These are phyloP conservation scores for Tokudaia tokunoshimensis DNA, from an alignment of 2,797 vertebrate species.

Conservation along the genomic window DNA sequence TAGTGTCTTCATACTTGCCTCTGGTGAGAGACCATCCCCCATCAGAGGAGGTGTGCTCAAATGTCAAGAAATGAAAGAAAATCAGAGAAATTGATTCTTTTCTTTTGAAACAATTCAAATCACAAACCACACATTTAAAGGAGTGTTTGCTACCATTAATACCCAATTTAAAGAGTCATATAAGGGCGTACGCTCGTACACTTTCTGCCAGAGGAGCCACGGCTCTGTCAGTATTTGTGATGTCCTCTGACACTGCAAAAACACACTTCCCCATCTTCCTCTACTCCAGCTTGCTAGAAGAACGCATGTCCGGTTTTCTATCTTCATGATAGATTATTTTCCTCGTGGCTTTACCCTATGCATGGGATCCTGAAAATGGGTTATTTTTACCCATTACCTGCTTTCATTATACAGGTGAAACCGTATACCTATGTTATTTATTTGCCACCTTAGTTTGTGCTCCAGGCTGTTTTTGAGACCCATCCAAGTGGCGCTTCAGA, in stretches of 20 bases:
- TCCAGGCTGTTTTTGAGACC: background rate
- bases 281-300: background rate
- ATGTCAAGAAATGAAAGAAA: slow-evolving; percentile 20
- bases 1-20: background rate
- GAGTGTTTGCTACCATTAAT: background rate
- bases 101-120: background rate
- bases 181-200: background rate
- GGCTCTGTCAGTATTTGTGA: background rate
- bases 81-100: background rate
- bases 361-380: background rate
- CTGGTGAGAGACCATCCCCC: background rate
- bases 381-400: background rate
- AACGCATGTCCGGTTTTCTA: background rate
- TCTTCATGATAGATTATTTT: background rate
- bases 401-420: slow-evolving; percentile 11
- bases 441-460: background rate
- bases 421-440: background rate
- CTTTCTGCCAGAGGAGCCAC: fast-evolving
- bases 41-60: background rate
- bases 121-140: background rate
- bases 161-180: background rate
- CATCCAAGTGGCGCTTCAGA: background rate
- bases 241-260: too few species aligned
- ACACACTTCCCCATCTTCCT: background rate
- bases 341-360: background rate